phyloP scores from a whole-genome alignment of 2,113 vertebrate species.

The Rhabdornis inornatus region DNA sequence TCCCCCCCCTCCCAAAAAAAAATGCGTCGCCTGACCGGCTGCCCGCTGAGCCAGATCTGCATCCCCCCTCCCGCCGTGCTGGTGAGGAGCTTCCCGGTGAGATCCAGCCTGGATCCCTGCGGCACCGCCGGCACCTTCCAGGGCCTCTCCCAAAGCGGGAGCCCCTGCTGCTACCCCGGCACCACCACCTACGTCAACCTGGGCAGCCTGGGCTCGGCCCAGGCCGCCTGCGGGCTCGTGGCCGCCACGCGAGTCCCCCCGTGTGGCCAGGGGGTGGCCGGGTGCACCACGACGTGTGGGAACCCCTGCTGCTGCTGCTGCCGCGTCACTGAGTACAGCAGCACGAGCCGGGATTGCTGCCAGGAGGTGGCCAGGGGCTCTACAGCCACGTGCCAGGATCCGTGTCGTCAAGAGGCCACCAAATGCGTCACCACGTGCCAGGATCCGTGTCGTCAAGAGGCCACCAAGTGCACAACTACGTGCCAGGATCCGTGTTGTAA shows the following conservation, averaged over 20 bases:
- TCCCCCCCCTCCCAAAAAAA: neutral
- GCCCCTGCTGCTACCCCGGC: neutral
- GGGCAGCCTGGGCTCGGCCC: accelerated
- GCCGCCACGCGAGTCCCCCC: accelerated
- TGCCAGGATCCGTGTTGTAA: neutral
- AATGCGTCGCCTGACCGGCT: neutral
- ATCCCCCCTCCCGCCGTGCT: neutral
- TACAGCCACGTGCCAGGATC: neutral
- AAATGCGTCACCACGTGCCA: accelerated
- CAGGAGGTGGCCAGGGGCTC: neutral
- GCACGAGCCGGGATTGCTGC: neutral
- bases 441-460: accelerated
- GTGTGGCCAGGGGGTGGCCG: accelerated
- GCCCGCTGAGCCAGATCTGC: neutral
- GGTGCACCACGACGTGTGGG: accelerated
- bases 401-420: accelerated
- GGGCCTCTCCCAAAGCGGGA: accelerated
- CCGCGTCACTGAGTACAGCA: neutral
- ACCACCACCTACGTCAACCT: neutral
- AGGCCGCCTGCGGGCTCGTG: neutral
- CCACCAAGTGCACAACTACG: accelerated
- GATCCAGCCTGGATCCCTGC: accelerated
- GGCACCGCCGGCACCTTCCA: accelerated
- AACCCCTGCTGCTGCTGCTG: neutral
- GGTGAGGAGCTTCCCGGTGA: neutral